Evolutionary conservation across 2,888 invertebrate genomes (phyloP), one percentile per base, ranked within the genome.

Genomic region (Fragum fragum): DNA sequence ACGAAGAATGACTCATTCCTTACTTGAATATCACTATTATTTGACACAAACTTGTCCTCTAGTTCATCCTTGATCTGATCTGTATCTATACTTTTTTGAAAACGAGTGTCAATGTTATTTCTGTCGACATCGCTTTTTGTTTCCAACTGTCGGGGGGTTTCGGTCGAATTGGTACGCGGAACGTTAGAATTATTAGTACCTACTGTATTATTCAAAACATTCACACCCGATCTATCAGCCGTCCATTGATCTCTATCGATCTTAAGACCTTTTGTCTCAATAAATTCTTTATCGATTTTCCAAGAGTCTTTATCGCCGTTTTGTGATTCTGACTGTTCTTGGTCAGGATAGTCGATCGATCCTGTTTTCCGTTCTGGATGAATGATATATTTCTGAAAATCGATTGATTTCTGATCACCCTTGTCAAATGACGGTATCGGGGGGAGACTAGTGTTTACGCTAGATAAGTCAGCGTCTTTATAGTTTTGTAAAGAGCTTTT

Each of bases 381-480:
- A 75, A 86, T 86, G 29, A 86, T 86, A 66, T 86, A 86, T 63
- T 83, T 86, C 59, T 81, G 76, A 61, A 86, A 86, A 79, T 86
- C 83, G 57, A 86, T 79, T 1, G 59, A 36, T 39, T 66, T 66
- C 66, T 66, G 28, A 29, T 66, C 66, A 26, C 21, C 23, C n/a
- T 21, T 16, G 23, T 66, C 66, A 6, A 66, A n/a, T 21, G 66
- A 42, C n/a, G 9, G 36, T 21, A 21, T 42, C 11, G 29, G 9
- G 21, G 61, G 61, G 18, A 32, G n/a, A n/a, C 1, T 9, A 32
- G n/a, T 61, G 3, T 61, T 28, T 9, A 42, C 26, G 0, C 11
- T 21, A 14, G 66, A 66, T 66, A 66, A 66, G 1, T 39, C 66
- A 5, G 66, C 66, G 36, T 66, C 66, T 66, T 66, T 66, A 26